Conservation (phyloP, 2,888 invertebrate genomes). For the Nipponacmea schrenckii region DNA sequence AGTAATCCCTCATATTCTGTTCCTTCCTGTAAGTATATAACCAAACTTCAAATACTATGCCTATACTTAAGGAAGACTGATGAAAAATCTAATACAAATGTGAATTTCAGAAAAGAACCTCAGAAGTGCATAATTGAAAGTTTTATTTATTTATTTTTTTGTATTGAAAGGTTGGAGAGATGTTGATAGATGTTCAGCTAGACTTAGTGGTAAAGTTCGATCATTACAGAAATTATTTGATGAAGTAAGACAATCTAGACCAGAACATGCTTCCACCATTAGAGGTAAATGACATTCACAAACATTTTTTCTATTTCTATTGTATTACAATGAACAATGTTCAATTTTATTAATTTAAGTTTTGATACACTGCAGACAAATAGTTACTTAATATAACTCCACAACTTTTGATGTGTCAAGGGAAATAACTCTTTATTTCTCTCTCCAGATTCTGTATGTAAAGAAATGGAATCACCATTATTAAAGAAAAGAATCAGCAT, state of each 20-base stretch:
- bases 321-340: no score
- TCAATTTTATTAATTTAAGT: no score
- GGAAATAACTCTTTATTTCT: background rate
- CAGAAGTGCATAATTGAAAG: background rate
- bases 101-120: background rate
- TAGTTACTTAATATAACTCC: no score
- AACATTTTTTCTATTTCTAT: no score
- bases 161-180: slow-evolving; percentile 82
- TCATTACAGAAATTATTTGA: slow-evolving; percentile 80
- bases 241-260: slow-evolving; percentile 75
- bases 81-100: background rate
- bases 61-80: no score
- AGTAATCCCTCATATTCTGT: slow-evolving; percentile 86
- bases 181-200: slow-evolving; percentile 77
- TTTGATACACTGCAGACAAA: no score
- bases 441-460: slow-evolving; percentile 14
- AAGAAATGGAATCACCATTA: slow-evolving; percentile 49
- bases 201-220: slow-evolving; percentile 78
- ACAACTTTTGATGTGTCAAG: background rate
- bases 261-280: slow-evolving; percentile 76
- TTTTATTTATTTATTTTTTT: no score
- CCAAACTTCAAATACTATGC: no score
- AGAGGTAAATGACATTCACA: slow-evolving; percentile 57
- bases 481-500: slow-evolving; percentile 77
- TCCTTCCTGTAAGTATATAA: slow-evolving; percentile 82